A percentile compares a stretch with the other conserved stretches of the same genome.
Conservation (phyloP, 1,140 invertebrate species). For the Aphis gossypii region DNA sequence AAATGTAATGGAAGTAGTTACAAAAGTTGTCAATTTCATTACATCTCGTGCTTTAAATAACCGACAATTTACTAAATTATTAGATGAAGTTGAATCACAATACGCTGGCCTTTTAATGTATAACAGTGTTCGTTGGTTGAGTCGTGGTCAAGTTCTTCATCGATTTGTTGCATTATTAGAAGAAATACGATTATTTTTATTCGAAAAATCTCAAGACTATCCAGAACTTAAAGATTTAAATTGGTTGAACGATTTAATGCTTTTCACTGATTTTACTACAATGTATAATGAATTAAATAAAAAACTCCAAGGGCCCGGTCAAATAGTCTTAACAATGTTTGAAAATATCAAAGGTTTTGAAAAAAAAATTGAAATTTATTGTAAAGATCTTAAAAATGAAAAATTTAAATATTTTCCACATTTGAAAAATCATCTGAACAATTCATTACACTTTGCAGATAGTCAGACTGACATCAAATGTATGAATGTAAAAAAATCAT, state of each 20-base stretch:
- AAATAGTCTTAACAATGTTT: slow-evolving; percentile 7
- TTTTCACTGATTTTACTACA: slow-evolving; percentile 25
- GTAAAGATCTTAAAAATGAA: slow-evolving; percentile 18
- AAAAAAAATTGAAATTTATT: slow-evolving; percentile 5
- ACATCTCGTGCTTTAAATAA: neutral
- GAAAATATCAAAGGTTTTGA: neutral
- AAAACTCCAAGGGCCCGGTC: too few relatives aligned
- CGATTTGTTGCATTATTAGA: slow-evolving; percentile 27
- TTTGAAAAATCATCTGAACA: neutral
- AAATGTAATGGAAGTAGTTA: slow-evolving; percentile 18
- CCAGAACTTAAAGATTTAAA: slow-evolving; percentile 8
- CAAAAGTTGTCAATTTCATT: slow-evolving; percentile 34
- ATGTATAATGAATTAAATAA: slow-evolving; percentile 14
- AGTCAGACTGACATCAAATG: neutral
- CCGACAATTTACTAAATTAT: neutral
- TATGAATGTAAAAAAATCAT: too few relatives aligned
- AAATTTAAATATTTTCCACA: slow-evolving; percentile 21
- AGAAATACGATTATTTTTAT: slow-evolving; percentile 26
- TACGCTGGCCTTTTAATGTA: neutral
- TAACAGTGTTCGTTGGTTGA: slow-evolving; percentile 3
- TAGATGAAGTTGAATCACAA: neutral
- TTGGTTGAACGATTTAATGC: slow-evolving; percentile 25
- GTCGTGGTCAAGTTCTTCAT: neutral
- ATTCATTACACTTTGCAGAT: neutral
- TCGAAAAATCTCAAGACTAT: neutral